Base-by-base conservation (phyloP, 37 sponge, comb jelly and placozoan species). In the Beroe ovata region DNA sequence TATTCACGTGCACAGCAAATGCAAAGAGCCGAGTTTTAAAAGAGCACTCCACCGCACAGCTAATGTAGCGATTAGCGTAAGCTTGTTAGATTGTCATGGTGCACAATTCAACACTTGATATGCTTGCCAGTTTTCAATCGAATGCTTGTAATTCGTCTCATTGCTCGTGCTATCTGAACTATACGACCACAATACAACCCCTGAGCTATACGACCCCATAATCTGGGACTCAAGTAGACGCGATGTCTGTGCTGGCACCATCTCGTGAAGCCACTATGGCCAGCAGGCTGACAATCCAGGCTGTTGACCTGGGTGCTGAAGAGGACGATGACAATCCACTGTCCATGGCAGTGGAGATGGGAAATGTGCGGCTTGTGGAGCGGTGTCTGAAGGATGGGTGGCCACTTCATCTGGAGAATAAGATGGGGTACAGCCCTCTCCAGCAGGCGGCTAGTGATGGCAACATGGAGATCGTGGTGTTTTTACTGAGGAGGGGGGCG, bases 311-410 rank as follows among this genome's bases (percentile, higher is more conserved):
- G 84, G 84, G 84, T 42, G 54, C 84, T 21, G 84, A 77, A 25
- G 84, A 77, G 8, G 84, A 77, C 28, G 84, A 77, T 77, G 84
- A 77, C 84, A 77, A 77, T 40, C 84, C 84, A 1, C 84, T 77
- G 84, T 77, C 84, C 41, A 23, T 77, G 38, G 84, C 84, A 1
- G 41, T 77, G 6, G 84, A 77, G 54, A 39, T 77, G 84, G 84
- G 84, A 1, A 77, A 77, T 54, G 36, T 77, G 28, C 21, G 54
- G 84, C 20, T 77, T 2, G 84, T 77, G 33, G 84, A 77, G 47
- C 41, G 84, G 47, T 77, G 84, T 77, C 47, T 77, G 84, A 77
- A 77, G 47, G 84, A 77, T 20, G 84, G 84, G 8, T 77, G 84
- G 84, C 84, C 84, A 25, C 84, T 77, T 20, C 84, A 77, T 19